Evolutionary conservation across 2,113 vertebrate species (phyloP), one percentile per base, ranked within the genome.

Genomic region (Cryptomyrus ogoouensis): DNA sequence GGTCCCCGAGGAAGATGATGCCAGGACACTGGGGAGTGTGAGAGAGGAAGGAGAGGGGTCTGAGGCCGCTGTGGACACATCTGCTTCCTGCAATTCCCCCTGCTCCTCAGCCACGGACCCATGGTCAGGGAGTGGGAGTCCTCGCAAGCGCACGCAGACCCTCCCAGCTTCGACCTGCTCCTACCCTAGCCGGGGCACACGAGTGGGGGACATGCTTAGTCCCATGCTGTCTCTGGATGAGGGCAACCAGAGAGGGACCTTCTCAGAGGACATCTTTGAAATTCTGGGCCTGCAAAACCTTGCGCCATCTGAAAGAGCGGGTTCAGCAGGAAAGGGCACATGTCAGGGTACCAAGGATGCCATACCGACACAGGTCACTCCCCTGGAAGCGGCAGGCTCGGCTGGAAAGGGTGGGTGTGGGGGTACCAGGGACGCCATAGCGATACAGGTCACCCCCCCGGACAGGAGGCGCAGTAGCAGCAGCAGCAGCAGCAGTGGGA

Each of bases 61-160:
- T 56, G 70, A 88, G 0, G 91, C 90, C 91, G 80, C 90, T 86
- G 52, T 90, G 84, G 21, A 89, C 88, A 4, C 91, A 42, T 85
- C 50, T 3, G 0, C 8, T n/a, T 1, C 3, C 66, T 80, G 74
- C 91, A 5, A 84, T 86, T 91, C 93, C 52, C 6, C 62, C 27
- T 90, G 56, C 3, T 93, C 93, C 0, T 50, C 94, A 0, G 47
- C 42, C 0, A 0, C 2, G 47, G 96, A 95, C 5, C 90, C 52
- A 2, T 96, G 95, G 96, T 90, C 91, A 0, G 56, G 5, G 0
- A 95, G 96, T 15, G 56, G 5, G 0, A 95, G 96, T 19, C 92
- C 97, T 7, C 96, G 98, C 88, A 99, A 99, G 92, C 96, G 98
- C 92, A 99, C 98, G 1, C 98, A 99, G 92, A 99, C 98, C 0